These are phyloP conservation scores for Gorsachius goisagi DNA, from an alignment of 2,113 vertebrate genomes.

Conservation along the genomic window DNA sequence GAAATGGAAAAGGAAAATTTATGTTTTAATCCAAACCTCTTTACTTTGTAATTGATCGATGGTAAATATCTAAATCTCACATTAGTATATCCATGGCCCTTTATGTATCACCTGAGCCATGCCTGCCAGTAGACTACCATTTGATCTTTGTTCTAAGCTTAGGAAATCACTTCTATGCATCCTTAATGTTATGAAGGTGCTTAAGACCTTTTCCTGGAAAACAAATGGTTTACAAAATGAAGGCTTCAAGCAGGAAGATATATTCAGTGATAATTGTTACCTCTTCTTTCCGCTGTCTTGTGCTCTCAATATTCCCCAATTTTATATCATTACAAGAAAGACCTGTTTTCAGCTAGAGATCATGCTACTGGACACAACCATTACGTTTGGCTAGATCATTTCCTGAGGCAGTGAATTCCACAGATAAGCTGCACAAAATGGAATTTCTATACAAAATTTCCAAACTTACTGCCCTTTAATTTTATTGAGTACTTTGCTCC, in stretches of 20 bases:
- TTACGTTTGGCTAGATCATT: neutral
- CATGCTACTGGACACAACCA: neutral
- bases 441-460: neutral
- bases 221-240: neutral
- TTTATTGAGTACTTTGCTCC: neutral
- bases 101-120: neutral
- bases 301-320: neutral
- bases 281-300: neutral
- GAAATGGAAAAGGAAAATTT: neutral
- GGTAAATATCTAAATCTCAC: neutral
- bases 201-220: neutral
- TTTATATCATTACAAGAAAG: neutral
- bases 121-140: neutral
- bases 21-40: neutral
- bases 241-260: neutral
- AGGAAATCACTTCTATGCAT: neutral
- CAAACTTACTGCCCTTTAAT: neutral
- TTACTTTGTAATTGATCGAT: neutral
- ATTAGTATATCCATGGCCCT: neutral
- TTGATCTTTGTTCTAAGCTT: neutral
- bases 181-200: neutral
- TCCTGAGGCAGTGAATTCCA: neutral
- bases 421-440: neutral
- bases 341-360: neutral
- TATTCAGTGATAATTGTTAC: neutral